A percentile compares a stretch with the other conserved stretches of the same genome.
Conservation (phyloP, 2,888 invertebrate species). For the Rhingia rostrata region DNA sequence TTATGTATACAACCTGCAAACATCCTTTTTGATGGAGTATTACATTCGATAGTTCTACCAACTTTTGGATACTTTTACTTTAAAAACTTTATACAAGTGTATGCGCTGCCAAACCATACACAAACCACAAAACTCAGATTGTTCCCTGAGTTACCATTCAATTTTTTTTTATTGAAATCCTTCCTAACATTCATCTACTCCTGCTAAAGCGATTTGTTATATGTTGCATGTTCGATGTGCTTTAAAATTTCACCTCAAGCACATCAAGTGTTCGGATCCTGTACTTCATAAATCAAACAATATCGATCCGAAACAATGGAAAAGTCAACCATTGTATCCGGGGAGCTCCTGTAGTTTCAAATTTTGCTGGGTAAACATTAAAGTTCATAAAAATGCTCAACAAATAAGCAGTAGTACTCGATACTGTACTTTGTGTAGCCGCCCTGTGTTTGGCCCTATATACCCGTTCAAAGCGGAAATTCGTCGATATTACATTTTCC, state of each 20-base stretch:
- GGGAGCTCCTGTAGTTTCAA: conserved; percentile 2
- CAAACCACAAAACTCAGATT: no score
- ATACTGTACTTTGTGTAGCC: no score
- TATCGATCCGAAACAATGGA: conserved; percentile 40
- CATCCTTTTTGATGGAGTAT: no score
- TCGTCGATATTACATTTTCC: conserved; percentile 70
- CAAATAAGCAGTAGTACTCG: conserved; percentile 53
- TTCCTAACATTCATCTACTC: not conserved
- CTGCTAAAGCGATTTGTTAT: not conserved
- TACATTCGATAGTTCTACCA: no score
- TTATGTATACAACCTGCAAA: no score
- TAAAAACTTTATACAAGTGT: no score
- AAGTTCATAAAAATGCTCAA: conserved; percentile 69
- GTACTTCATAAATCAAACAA: conserved; percentile 42
- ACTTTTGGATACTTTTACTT: no score
- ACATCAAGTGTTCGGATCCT: conserved; percentile 3
- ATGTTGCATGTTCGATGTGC: conserved; percentile 7
- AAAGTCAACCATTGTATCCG: conserved; percentile 31
- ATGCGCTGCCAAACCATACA: no score
- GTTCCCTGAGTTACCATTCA: no score
- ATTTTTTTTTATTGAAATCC: no score
- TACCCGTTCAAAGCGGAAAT: conserved; percentile 46
- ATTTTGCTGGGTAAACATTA: conserved; percentile 64
- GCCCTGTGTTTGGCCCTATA: conserved; percentile 28
- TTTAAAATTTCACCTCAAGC: conserved; percentile 36